Conservation (phyloP, 2,888 invertebrate genomes). For the Megamerina dolium region DNA sequence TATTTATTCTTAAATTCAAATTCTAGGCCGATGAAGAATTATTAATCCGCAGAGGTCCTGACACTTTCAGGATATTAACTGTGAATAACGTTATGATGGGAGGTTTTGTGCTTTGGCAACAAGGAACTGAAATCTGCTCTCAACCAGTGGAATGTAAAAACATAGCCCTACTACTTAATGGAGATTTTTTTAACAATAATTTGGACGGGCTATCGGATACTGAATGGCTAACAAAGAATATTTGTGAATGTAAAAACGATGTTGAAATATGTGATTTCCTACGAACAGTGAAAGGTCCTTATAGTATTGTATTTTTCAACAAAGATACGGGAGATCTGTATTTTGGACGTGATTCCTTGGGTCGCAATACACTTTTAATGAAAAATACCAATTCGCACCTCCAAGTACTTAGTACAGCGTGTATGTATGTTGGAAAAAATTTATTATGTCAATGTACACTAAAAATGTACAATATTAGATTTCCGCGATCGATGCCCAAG, state of each 20-base stretch:
- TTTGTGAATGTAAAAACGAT: constrained; percentile 34
- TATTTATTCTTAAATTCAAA: constrained; percentile 10
- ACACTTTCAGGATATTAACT: constrained; percentile 10
- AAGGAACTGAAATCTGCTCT: constrained; percentile 57
- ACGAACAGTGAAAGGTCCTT: constrained; percentile 69
- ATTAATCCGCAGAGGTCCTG: constrained; percentile 28
- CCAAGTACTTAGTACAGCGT: constrained; percentile 31
- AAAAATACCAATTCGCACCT: too few relatives aligned
- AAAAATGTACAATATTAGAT: too few relatives aligned
- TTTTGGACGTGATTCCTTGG: constrained; percentile 80
- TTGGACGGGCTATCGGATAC: constrained; percentile 53
- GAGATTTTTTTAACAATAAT: constrained; percentile 68
- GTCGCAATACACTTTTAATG: constrained; percentile 75
- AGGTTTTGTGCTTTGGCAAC: constrained; percentile 75
- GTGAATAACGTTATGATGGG: constrained; percentile 23
- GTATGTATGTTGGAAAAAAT: constrained; percentile 11
- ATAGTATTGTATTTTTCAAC: constrained; percentile 72
- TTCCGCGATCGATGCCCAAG: not conserved
- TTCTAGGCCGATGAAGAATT: too few relatives aligned
- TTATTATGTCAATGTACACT: not conserved
- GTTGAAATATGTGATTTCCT: constrained; percentile 48
- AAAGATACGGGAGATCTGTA: constrained; percentile 57
- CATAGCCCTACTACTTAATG: constrained; percentile 77
- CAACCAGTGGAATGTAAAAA: constrained; percentile 65
- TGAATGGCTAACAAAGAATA: constrained; percentile 49